These are phyloP conservation scores for Sarcophaga variegata DNA, from an alignment of 2,888 invertebrate species.

Conservation along the genomic window DNA sequence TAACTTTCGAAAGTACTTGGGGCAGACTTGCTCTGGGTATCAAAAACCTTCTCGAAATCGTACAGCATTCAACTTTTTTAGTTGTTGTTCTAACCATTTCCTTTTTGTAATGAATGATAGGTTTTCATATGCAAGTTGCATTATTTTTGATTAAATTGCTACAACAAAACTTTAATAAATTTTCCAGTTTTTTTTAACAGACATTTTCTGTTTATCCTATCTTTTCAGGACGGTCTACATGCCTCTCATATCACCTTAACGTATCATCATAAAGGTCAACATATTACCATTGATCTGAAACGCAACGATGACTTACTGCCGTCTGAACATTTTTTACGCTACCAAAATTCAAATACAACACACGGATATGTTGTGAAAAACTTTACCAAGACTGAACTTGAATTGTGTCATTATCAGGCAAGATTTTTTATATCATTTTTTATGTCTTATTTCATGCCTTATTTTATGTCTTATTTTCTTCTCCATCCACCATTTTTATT, in stretches of 20 bases:
- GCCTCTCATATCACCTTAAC: constrained; percentile 83
- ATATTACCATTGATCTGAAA: constrained; percentile 79
- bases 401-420: constrained; percentile 82
- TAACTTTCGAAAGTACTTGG: no score
- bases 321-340: constrained; percentile 80
- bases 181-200: no score
- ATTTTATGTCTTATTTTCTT: constrained; percentile 1
- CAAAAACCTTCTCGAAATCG: no score
- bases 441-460: background rate
- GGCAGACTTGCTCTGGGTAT: no score
- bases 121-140: no score
- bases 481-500: constrained; percentile 28
- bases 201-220: constrained; percentile 46
- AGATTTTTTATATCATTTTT: constrained; percentile 57
- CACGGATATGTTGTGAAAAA: constrained; percentile 78
- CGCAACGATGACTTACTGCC: constrained; percentile 80
- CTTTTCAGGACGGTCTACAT: constrained; percentile 76
- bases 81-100: no score
- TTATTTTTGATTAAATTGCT: no score
- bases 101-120: no score
- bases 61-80: no score
- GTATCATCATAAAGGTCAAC: constrained; percentile 85
- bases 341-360: constrained; percentile 76
- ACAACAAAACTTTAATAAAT: no score
- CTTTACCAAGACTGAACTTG: constrained; percentile 82